phyloP scores from a whole-genome alignment of 2,888 invertebrate genomes.

The Argyresthia goedartella region DNA sequence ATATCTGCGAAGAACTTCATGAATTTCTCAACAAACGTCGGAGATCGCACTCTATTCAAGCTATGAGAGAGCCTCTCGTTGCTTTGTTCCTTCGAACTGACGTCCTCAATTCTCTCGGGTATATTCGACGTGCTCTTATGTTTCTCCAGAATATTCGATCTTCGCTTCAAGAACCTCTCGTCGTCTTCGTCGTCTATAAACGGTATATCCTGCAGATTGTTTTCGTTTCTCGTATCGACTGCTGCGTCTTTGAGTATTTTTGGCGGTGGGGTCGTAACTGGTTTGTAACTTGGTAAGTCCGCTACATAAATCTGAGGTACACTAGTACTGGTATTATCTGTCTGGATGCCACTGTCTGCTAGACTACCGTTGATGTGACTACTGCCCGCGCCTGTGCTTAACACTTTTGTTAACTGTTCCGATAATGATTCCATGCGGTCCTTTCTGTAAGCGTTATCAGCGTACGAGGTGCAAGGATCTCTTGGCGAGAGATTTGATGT shows the following conservation, averaged over 20 bases:
- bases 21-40: constrained; percentile 59
- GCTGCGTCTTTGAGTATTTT: constrained; percentile 54
- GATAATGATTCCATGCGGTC: constrained; percentile 53
- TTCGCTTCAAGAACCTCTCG: constrained; percentile 26
- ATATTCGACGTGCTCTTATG: constrained; percentile 61
- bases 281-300: constrained; percentile 19
- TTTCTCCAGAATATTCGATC: constrained; percentile 41
- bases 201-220: constrained; percentile 59
- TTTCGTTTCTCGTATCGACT: constrained; percentile 58
- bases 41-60: constrained; percentile 53
- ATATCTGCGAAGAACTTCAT: constrained; percentile 59
- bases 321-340: constrained; percentile 59
- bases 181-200: constrained; percentile 59
- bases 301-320: constrained; percentile 58
- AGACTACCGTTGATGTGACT: constrained; percentile 60
- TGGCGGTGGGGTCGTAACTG: constrained; percentile 12
- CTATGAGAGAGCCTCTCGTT: constrained; percentile 47
- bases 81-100: constrained; percentile 35
- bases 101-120: constrained; percentile 51
- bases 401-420: constrained; percentile 54
- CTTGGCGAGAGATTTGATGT: constrained; percentile 35
- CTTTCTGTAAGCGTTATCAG: constrained; percentile 36
- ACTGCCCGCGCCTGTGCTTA: constrained; percentile 56
- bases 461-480: constrained; percentile 48
- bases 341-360: constrained; percentile 62